Conservation (phyloP, 2,113 vertebrate species). For the Rissa tridactyla region DNA sequence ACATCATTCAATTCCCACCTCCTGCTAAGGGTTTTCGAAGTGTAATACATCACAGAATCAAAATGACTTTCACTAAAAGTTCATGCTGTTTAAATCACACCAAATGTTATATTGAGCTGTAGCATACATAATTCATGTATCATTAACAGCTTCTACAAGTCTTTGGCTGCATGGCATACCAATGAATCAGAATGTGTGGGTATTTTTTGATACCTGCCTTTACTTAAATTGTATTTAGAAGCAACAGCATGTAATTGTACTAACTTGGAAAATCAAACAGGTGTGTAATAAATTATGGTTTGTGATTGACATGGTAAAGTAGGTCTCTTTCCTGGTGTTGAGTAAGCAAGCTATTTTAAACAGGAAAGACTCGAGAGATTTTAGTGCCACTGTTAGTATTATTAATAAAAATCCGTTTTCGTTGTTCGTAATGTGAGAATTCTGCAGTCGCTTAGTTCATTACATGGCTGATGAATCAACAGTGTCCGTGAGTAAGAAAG, state of each 20-base stretch:
- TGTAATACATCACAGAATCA: constrained; percentile 70
- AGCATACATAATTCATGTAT: constrained; percentile 80
- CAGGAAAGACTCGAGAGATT: neutral
- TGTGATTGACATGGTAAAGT: constrained; percentile 13
- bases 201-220: constrained; percentile 39
- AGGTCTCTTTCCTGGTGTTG: neutral
- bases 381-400: neutral
- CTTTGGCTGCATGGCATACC: constrained; percentile 59
- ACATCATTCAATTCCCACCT: constrained; percentile 42
- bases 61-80: constrained; percentile 72
- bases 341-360: neutral
- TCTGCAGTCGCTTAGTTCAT: neutral
- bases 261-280: constrained; percentile 38
- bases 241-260: constrained; percentile 37
- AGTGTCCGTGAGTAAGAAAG: neutral
- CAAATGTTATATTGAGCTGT: constrained; percentile 73
- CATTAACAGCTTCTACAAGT: constrained; percentile 69
- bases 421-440: neutral
- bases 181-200: constrained; percentile 55
- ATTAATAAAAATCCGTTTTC: neutral
- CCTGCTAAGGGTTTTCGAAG: constrained; percentile 49
- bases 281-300: constrained; percentile 17
- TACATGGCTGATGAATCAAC: neutral
- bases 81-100: constrained; percentile 75
- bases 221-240: constrained; percentile 51